Base-by-base conservation (phyloP, 2,888 invertebrate genomes). In the Epicampocera succincta region DNA sequence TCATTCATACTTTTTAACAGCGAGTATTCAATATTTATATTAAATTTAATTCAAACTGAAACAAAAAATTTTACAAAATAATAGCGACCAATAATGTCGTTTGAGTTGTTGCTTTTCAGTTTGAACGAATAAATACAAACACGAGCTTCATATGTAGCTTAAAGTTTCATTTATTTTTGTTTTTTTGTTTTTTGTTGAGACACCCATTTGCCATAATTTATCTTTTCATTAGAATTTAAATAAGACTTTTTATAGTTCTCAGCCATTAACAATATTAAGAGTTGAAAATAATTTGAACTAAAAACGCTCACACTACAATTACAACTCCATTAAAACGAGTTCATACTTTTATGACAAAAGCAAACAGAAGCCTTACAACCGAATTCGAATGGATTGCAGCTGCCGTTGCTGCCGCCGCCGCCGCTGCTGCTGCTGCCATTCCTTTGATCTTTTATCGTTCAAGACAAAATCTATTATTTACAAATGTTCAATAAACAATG, bases 381-480 rank as follows among this genome's bases (percentile, higher is more conserved):
- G 1, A 66, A 52, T 42, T 66, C 17, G 42, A 54, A 52, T 66
- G 54, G 38, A 8, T n/a, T 13, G 13, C 21, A 38, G 12, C 52
- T 25, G 25, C 25, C 2, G 25, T 25, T 3, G 25, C 25, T 3
- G 25, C 25, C 11, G 12, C 19, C 6, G 38, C 15, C 42, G 25
- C 25, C 42, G 48, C 66, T 42, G 58, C 25, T 25, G 38, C 13
- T 42, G 12, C 17, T 33, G 33, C 56, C 19, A 29, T 19, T 19
- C 15, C 15, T 63, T 42, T 42, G 40, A 75, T 50, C 50, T 60
- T 68, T 66, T 60, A 61, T 42, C 60, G 50, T 60, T 72, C 6
- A 40, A 66, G 42, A 75, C 25, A 58, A 66, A 58, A 75, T 75
- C 65, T 75, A 66, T 65, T 74, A 58, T 58, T 66, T 58, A 50